phyloP scores from a whole-genome alignment of 2,888 invertebrate species.

The Mimachlamys varia region DNA sequence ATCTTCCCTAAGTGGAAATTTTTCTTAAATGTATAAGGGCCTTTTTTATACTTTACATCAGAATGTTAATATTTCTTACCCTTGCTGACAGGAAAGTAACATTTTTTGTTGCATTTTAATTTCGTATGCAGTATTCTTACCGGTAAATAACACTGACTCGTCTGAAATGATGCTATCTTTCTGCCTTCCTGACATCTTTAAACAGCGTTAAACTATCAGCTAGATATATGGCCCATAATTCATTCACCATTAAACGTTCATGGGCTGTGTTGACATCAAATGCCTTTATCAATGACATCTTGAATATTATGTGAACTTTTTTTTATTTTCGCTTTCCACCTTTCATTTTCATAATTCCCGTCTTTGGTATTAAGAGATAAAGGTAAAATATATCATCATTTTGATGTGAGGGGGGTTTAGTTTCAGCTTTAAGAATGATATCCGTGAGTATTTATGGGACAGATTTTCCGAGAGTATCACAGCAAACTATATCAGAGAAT shows the following conservation, averaged over 20 bases:
- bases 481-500: slow-evolving; percentile 7
- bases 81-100: slow-evolving; percentile 17
- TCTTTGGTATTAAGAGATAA: slow-evolving; percentile 31
- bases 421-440: background rate
- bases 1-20: background rate
- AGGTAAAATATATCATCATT: background rate
- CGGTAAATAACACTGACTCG: slow-evolving; percentile 19
- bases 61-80: background rate
- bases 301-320: slow-evolving; percentile 8
- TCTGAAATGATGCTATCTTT: slow-evolving; percentile 16
- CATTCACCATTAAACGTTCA: slow-evolving; percentile 29
- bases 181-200: background rate
- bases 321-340: slow-evolving; percentile 25
- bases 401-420: background rate
- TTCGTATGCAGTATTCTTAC: slow-evolving; percentile 19
- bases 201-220: slow-evolving; percentile 34
- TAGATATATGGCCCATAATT: slow-evolving; percentile 28
- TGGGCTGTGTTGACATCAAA: slow-evolving; percentile 1
- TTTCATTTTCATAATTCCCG: slow-evolving; percentile 31
- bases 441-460: background rate
- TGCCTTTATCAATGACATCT: background rate
- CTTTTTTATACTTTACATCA: background rate
- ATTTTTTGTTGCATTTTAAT: slow-evolving; percentile 9
- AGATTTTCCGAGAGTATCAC: background rate
- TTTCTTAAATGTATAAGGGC: background rate